Conservation (phyloP, 2,888 invertebrate genomes). For the Baccha elongata region DNA sequence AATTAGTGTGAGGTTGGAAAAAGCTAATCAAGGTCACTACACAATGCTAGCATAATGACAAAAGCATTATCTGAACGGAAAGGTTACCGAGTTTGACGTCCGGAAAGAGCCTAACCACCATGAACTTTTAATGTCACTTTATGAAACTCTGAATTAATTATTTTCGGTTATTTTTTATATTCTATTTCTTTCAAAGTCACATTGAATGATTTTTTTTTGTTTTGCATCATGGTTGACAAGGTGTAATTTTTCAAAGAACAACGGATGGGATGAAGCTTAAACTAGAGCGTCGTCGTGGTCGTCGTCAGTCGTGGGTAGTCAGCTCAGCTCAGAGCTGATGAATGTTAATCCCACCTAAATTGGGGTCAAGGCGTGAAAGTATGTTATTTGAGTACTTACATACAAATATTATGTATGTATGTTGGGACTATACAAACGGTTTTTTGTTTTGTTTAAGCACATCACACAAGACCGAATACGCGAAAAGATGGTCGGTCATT, state of each 20-base stretch:
- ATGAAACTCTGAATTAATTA: conserved; percentile 51
- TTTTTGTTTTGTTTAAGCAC: conserved; percentile 1
- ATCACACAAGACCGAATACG: conserved; percentile 30
- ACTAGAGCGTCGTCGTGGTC: conserved; percentile 25
- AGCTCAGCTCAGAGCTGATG: conserved; percentile 35
- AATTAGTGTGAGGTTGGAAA: neutral
- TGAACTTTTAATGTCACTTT: conserved; percentile 59
- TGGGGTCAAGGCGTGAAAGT: conserved; percentile 62
- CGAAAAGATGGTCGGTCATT: conserved; percentile 62
- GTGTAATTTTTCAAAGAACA: conserved; percentile 49
- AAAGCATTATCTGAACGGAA: neutral
- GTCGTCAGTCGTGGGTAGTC: too few species aligned
- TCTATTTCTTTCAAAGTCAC: conserved; percentile 23
- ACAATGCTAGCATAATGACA: too few species aligned
- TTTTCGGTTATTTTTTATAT: conserved; percentile 5
- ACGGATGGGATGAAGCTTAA: conserved; percentile 25
- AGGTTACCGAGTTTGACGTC: conserved; percentile 59
- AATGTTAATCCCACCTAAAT: conserved; percentile 54
- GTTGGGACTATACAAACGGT: neutral
- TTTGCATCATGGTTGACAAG: conserved; percentile 27
- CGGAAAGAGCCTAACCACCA: conserved; percentile 40
- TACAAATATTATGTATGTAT: conserved; percentile 13
- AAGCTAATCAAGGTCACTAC: conserved; percentile 14
- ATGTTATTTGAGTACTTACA: too few species aligned
- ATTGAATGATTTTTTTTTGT: conserved; percentile 1